Percentiles rank a stretch among this genome's conserved stretches.
These are phyloP conservation scores for Mesitornis unicolor DNA, from an alignment of 2,113 vertebrate genomes.

Conservation along the genomic window DNA sequence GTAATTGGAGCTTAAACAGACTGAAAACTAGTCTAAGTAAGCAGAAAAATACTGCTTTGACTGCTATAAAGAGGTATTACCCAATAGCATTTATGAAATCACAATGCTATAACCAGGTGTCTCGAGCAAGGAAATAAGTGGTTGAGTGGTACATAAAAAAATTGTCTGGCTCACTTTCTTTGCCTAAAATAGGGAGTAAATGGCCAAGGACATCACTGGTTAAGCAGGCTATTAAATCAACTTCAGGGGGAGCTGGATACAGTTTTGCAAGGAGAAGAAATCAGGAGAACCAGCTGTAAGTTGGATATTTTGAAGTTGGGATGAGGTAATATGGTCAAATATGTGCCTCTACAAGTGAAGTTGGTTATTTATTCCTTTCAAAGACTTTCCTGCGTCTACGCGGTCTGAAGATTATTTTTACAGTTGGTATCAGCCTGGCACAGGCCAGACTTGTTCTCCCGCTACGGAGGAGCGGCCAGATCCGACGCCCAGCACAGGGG, in stretches of 20 bases:
- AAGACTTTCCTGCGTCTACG: not conserved
- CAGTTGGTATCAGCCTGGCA: not conserved
- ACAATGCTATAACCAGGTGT: constrained; percentile 24
- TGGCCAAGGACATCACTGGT: not conserved
- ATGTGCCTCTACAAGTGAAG: not conserved
- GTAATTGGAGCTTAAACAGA: not conserved
- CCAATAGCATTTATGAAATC: not conserved
- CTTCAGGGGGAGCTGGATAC: not conserved
- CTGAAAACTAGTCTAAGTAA: not conserved
- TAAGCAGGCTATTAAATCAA: not conserved
- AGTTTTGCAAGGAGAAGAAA: constrained; percentile 15
- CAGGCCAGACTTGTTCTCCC: not conserved
- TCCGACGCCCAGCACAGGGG: not conserved
- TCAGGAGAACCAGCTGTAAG: constrained; percentile 28
- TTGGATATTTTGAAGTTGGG: constrained; percentile 20
- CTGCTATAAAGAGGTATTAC: not conserved
- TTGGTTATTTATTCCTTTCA: not conserved
- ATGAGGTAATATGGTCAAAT: constrained; percentile 52
- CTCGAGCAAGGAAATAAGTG: not conserved
- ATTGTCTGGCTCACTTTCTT: not conserved
- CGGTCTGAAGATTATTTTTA: not conserved
- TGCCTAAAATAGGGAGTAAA: not conserved
- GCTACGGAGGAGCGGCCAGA: not conserved
- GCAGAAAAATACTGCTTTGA: not conserved
- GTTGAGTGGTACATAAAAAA: not conserved